A percentile compares a stretch with the other conserved stretches of the same genome.
Conservation (phyloP, 2,797 vertebrate genomes). For the Ceryle rudis region DNA sequence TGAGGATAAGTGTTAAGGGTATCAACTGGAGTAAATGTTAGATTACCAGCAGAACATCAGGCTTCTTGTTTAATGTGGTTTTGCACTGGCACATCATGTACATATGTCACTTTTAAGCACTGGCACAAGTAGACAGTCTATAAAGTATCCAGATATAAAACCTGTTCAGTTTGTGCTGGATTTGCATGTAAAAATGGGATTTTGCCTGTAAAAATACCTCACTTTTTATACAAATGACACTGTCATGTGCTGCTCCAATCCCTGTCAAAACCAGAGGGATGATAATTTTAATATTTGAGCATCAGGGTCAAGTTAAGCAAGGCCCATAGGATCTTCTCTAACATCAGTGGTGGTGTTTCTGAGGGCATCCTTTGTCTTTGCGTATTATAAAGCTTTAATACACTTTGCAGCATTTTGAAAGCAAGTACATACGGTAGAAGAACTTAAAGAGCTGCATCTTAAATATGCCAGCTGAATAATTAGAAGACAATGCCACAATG, state of each 20-base stretch:
- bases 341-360: not conserved
- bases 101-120: not conserved
- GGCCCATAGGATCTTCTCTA: not conserved
- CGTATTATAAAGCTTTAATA: not conserved
- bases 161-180: not conserved
- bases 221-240: not conserved
- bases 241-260: not conserved
- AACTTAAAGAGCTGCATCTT: not conserved
- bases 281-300: not conserved
- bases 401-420: not conserved
- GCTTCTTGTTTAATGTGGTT: not conserved
- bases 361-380: not conserved
- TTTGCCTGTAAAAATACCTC: not conserved
- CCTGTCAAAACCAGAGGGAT: not conserved
- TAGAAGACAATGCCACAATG: not conserved
- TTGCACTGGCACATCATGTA: not conserved
- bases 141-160: conserved; percentile 2
- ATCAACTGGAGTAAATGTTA: conserved; percentile 2
- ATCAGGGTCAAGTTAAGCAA: not conserved
- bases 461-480: not conserved
- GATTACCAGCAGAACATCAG: not conserved
- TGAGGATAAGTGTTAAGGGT: not conserved
- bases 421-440: not conserved
- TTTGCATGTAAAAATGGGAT: not conserved
- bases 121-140: not conserved